Evolutionary conservation across 2,797 vertebrate species (phyloP).

Genomic region (Bovichtus diacanthus): DNA sequence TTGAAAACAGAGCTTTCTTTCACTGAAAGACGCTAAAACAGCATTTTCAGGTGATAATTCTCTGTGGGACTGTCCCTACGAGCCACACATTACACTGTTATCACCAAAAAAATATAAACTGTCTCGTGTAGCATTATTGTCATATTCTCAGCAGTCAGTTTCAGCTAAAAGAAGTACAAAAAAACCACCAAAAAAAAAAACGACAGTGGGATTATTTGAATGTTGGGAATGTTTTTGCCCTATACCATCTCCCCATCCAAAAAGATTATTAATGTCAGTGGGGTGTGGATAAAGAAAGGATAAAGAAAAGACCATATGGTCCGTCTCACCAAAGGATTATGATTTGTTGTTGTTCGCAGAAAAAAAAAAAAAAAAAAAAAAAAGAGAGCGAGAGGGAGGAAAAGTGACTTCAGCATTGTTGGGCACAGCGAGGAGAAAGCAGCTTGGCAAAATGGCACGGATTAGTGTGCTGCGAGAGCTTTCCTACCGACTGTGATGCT

Average conservation of each 20-base stretch:
- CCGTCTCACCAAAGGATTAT: slow-evolving; percentile 75
- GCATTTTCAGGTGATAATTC: background rate
- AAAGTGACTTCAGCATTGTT: slow-evolving; percentile 75
- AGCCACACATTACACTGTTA: no score
- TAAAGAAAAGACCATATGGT: slow-evolving; percentile 79
- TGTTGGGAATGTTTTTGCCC: slow-evolving; percentile 44
- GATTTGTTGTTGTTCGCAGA: slow-evolving; percentile 76
- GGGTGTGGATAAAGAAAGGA: slow-evolving; percentile 76
- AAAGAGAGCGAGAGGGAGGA: slow-evolving; percentile 33
- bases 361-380: no score
- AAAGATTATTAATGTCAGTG: slow-evolving; percentile 80
- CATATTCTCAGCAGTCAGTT: background rate
- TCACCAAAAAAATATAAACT: no score
- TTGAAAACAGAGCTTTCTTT: slow-evolving; percentile 3
- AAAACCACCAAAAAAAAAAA: no score
- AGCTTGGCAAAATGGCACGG: slow-evolving; percentile 76
- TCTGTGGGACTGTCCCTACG: background rate
- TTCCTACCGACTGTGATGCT: slow-evolving; percentile 60
- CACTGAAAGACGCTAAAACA: background rate
- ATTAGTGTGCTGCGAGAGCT: slow-evolving; percentile 70
- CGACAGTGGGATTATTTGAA: slow-evolving; percentile 51
- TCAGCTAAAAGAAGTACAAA: slow-evolving; percentile 25
- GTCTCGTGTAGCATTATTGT: background rate
- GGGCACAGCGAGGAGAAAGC: slow-evolving; percentile 67
- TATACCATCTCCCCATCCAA: slow-evolving; percentile 50